These are phyloP conservation scores for Bombus waltoni DNA, from an alignment of 1,140 invertebrate genomes.

Conservation along the genomic window DNA sequence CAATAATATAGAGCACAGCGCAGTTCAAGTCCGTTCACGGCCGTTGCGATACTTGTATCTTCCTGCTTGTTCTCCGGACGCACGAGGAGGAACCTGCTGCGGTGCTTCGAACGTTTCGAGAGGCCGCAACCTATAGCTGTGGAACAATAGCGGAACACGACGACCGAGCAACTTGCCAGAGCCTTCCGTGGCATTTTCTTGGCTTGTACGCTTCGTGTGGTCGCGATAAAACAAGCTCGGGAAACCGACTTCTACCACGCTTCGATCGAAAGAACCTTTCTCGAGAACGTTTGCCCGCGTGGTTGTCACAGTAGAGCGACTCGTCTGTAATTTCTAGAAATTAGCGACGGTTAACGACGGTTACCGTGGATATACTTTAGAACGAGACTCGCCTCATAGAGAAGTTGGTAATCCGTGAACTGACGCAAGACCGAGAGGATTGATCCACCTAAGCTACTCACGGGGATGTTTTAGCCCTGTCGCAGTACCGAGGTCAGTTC, in stretches of 20 bases:
- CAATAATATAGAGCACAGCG: neutral
- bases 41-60: slow-evolving; percentile 51
- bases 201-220: neutral
- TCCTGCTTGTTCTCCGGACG: slow-evolving; percentile 38
- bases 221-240: slow-evolving; percentile 13
- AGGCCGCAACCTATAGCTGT: slow-evolving; percentile 20
- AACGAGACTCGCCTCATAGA: too few species aligned
- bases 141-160: slow-evolving; percentile 36
- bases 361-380: too few species aligned
- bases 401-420: neutral
- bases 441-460: neutral
- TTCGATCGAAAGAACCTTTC: neutral
- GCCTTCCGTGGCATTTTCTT: neutral
- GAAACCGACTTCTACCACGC: neutral
- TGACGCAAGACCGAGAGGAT: neutral
- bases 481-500: neutral
- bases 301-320: neutral
- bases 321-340: neutral
- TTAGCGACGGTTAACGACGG: neutral
- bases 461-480: neutral
- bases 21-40: neutral
- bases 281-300: neutral
- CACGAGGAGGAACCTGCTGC: neutral
- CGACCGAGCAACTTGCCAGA: slow-evolving; percentile 32
- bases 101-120: neutral